These are phyloP conservation scores for Tachysurus vachellii DNA, from an alignment of 2,113 vertebrate genomes.

Conservation along the genomic window DNA sequence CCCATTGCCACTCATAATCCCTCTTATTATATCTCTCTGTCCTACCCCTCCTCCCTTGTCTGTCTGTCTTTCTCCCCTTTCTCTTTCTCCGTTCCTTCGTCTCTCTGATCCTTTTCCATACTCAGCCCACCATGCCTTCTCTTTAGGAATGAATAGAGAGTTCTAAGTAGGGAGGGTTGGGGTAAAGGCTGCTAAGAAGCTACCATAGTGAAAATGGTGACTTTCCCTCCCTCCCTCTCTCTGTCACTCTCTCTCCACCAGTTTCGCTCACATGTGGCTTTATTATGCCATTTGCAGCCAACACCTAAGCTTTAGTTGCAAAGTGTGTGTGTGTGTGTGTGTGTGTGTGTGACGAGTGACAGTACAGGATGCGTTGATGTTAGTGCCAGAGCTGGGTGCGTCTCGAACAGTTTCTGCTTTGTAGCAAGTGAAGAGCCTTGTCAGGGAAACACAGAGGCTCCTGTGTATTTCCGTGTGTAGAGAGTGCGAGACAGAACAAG, in stretches of 20 bases:
- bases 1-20: conserved; percentile 40
- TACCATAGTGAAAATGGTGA: conserved; percentile 21
- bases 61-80: conserved; percentile 4
- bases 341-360: neutral
- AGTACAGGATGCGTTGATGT: conserved; percentile 26
- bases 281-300: conserved; percentile 20
- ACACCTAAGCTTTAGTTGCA: conserved; percentile 21
- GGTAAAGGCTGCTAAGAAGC: conserved; percentile 15
- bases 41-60: conserved; percentile 6
- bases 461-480: conserved; percentile 31
- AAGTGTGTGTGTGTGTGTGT: neutral
- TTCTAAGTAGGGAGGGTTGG: conserved; percentile 12
- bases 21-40: conserved; percentile 37
- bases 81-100: neutral
- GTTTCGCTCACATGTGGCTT: conserved; percentile 13
- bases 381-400: conserved; percentile 20
- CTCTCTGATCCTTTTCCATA: conserved; percentile 35
- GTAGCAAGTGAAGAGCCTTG: conserved; percentile 22
- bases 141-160: conserved; percentile 46
- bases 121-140: conserved; percentile 31
- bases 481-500: neutral
- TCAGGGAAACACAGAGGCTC: conserved; percentile 37
- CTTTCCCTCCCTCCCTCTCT: neutral
- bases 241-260: neutral
- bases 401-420: conserved; percentile 34